Evolutionary conservation across 2,113 vertebrate genomes (phyloP).

Genomic region (Climacteris rufus): DNA sequence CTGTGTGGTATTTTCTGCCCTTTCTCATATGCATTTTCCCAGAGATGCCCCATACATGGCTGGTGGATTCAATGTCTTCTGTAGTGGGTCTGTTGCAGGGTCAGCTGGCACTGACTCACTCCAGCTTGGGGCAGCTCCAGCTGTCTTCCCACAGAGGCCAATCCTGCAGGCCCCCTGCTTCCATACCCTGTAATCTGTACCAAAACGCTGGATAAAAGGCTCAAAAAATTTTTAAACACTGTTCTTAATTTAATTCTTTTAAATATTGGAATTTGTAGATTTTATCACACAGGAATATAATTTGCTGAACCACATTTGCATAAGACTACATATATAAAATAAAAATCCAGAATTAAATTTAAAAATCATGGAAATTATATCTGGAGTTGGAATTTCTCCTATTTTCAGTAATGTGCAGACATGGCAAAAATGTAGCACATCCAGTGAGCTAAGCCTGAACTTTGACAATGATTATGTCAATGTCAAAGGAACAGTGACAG

Average conservation of each 20-base stretch:
- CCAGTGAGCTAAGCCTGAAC: background rate
- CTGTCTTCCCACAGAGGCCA: background rate
- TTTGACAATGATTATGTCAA: background rate
- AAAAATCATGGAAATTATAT: background rate
- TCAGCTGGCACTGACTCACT: rapidly evolving
- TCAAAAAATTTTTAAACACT: background rate
- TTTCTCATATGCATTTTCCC: background rate
- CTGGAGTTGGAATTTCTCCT: background rate
- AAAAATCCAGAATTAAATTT: background rate
- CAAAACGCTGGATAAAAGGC: background rate
- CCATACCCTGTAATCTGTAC: background rate
- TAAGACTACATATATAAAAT: background rate
- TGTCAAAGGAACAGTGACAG: background rate
- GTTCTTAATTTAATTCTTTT: background rate
- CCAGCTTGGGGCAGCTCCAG: rapidly evolving
- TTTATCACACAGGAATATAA: background rate
- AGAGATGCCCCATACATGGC: too few relatives aligned
- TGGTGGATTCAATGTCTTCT: background rate
- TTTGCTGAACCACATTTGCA: background rate
- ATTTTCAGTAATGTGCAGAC: background rate
- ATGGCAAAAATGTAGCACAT: background rate
- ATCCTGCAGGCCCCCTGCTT: background rate
- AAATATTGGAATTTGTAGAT: background rate
- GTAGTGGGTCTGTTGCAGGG: background rate
- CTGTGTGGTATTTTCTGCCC: background rate